Base-by-base conservation (phyloP, 2,797 vertebrate genomes). In the Mionectes olivaceus region DNA sequence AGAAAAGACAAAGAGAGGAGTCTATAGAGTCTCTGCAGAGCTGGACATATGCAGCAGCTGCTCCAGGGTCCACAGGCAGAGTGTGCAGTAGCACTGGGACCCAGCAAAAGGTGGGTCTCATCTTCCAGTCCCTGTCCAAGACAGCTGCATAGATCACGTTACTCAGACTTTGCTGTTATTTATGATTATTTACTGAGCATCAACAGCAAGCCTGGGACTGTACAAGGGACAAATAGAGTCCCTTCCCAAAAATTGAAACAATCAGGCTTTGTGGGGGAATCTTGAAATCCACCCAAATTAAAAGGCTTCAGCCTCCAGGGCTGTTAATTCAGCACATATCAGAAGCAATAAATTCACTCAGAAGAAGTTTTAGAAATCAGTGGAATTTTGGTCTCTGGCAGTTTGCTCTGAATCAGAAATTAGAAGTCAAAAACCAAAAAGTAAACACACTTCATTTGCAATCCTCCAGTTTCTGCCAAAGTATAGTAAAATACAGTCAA, bases 231-330 rank as follows among this genome's bases (percentile, higher is more conserved):
- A 92, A 63, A 79, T 3, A 70, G 27, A 47, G 16, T 63, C 41
- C 19, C 44, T 60, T 81, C 65, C 52, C 84, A 35, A 87, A 95
- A 87, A 52, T 8, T 10, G 73, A 78, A 91, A 75, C 17, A 87
- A 35, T 69, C 39, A 37, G 57, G 28, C 28, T 78, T 88, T 85
- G 49, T 73, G 33, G 71, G 37, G 17, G 35, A 93, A 78, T 67
- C 27, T 47, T 73, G 91, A 89, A 89, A 85, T 41, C 21, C 50
- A 73, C 35, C 13, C 71, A 92, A 80, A 89, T 46, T 59, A 75
- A 87, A 78, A 85, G 25, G 27, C 19, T 87, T 90, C 39, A 23
- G 21, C 47, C 49, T 92, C 71, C 4, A 3, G 28, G 28, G 47
- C 43, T 87, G 46, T 83, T 85, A 78, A 83, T 80, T 57, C 73